Percentiles rank a stretch among this genome's conserved stretches.
Conservation (phyloP, 1,140 invertebrate species). For the Anoplolepis gracilipes region DNA sequence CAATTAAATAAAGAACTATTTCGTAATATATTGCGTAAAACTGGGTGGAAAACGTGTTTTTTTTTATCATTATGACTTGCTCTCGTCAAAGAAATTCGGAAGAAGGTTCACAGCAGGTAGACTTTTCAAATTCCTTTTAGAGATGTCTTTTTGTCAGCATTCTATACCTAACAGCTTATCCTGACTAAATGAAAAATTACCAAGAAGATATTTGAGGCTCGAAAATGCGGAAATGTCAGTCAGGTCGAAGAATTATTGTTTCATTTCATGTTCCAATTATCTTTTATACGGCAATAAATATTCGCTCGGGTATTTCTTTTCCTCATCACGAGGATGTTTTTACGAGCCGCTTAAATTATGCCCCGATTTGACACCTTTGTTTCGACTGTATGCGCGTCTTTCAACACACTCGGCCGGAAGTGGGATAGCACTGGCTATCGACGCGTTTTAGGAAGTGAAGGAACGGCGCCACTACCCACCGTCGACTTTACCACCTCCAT, state of each 20-base stretch:
- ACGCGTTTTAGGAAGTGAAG: constrained; percentile 70
- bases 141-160: constrained; percentile 34
- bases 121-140: background rate
- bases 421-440: constrained; percentile 60
- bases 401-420: constrained; percentile 51
- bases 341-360: background rate
- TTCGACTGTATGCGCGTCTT: constrained; percentile 30
- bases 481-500: constrained; percentile 63
- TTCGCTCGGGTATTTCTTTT: background rate
- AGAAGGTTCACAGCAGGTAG: constrained; percentile 67
- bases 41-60: constrained; percentile 64
- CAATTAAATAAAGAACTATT: background rate
- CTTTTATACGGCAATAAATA: background rate
- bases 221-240: background rate
- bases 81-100: constrained; percentile 24
- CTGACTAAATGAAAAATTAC: background rate
- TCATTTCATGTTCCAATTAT: background rate
- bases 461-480: constrained; percentile 60
- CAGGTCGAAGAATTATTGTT: background rate
- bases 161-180: too few relatives aligned
- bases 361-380: background rate
- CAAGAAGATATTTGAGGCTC: background rate
- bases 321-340: background rate
- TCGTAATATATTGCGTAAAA: constrained; percentile 58
- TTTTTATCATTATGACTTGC: constrained; percentile 37